Evolutionary conservation across 2,113 vertebrate genomes (phyloP).

Genomic region (Austrofundulus limnaeus): DNA sequence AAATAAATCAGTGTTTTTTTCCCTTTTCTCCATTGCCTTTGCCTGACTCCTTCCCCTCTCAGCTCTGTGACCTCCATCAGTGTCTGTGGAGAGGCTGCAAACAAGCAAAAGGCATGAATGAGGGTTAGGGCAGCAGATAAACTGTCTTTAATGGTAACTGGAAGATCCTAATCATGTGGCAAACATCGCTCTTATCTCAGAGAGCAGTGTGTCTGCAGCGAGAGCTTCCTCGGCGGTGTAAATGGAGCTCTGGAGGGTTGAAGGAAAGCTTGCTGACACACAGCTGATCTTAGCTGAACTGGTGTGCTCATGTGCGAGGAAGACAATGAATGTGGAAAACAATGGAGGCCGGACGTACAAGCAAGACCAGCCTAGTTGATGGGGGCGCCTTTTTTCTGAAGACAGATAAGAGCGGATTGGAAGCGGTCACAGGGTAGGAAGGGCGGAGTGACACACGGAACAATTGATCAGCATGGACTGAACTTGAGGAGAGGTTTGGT

Average conservation of each 20-base stretch:
- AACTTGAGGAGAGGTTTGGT: slow-evolving; percentile 36
- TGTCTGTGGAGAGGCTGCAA: slow-evolving; percentile 43
- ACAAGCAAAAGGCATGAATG: slow-evolving; percentile 38
- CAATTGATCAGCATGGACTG: slow-evolving; percentile 49
- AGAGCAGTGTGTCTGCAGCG: slow-evolving; percentile 28
- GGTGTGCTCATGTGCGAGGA: slow-evolving; percentile 24
- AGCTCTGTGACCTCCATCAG: slow-evolving; percentile 58
- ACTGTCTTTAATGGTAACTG: slow-evolving; percentile 69
- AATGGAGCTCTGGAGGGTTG: slow-evolving; percentile 46
- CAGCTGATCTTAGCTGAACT: slow-evolving; percentile 43
- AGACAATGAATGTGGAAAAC: slow-evolving; percentile 23
- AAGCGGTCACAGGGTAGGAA: slow-evolving; percentile 20
- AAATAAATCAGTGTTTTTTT: slow-evolving; percentile 13
- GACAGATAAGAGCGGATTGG: slow-evolving; percentile 53
- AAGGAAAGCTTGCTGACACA: slow-evolving; percentile 33
- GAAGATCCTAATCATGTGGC: slow-evolving; percentile 68
- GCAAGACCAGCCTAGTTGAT: slow-evolving; percentile 34
- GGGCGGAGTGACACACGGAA: slow-evolving; percentile 43
- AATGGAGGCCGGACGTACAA: slow-evolving; percentile 5
- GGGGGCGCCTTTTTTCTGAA: slow-evolving; percentile 37
- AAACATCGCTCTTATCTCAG: slow-evolving; percentile 69
- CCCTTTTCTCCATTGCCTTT: slow-evolving; percentile 15
- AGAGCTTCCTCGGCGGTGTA: slow-evolving; percentile 22
- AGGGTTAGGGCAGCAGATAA: slow-evolving; percentile 59
- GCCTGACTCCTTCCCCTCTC: slow-evolving; percentile 13